Conservation (phyloP, 2,113 vertebrate genomes). For the Neoarius graeffei region DNA sequence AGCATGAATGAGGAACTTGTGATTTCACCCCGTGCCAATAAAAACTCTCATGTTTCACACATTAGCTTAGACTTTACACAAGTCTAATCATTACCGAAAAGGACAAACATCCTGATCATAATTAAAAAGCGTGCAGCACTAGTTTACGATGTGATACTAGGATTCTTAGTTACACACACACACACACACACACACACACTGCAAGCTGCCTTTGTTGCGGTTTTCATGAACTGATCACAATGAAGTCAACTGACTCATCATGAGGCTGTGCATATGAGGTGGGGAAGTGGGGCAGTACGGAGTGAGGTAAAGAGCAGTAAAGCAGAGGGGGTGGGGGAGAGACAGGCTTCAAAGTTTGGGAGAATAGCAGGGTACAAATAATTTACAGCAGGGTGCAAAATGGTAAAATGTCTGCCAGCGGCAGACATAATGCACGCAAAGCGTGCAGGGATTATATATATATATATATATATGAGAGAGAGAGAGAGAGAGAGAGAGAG, state of each 20-base stretch:
- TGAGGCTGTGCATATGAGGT: neutral
- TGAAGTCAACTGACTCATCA: constrained; percentile 24
- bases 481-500: no score
- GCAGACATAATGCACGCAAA: no score
- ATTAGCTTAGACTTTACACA: neutral
- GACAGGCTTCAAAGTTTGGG: no score
- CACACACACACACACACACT: neutral
- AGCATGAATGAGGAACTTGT: neutral
- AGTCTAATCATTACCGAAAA: neutral
- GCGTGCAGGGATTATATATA: no score
- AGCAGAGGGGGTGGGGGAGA: neutral
- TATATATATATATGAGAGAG: no score
- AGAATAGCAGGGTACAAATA: no score
- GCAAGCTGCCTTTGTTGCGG: neutral
- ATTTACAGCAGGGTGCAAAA: no score
- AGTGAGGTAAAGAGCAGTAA: no score
- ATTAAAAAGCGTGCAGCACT: neutral
- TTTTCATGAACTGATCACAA: constrained; percentile 3
- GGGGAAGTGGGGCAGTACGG: no score
- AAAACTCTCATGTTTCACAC: neutral
- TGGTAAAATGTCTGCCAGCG: no score
- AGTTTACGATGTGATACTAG: neutral
- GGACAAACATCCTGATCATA: neutral
- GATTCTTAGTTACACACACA: neutral
- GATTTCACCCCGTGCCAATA: neutral